Percentiles rank a stretch among this genome's conserved stretches.
Conservation (phyloP, 2,113 vertebrate species). For the Callorhinus ursinus region DNA sequence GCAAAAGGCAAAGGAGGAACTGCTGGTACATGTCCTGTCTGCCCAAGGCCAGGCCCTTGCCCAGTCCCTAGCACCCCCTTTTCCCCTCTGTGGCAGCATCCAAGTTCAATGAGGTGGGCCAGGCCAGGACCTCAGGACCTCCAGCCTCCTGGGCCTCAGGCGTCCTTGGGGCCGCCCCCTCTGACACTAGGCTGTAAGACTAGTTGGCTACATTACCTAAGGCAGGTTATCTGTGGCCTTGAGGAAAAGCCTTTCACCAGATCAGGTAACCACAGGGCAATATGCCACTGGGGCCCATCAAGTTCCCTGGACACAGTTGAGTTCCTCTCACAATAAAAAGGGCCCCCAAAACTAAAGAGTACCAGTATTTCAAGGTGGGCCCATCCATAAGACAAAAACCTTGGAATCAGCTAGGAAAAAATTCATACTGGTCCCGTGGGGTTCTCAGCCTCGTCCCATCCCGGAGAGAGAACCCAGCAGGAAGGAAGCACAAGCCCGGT, state of each 20-base stretch:
- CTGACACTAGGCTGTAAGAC: neutral
- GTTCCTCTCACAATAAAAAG: neutral
- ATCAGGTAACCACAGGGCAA: neutral
- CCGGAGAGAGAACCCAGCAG: neutral
- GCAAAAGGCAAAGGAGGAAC: neutral
- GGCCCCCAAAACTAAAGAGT: neutral
- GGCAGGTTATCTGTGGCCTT: neutral
- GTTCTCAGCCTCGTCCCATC: neutral
- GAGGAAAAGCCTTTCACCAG: neutral
- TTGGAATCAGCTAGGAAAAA: neutral
- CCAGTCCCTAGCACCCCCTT: neutral
- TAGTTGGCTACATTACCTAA: neutral
- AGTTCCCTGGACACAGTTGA: neutral
- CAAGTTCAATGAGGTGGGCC: neutral
- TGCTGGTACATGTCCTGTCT: neutral
- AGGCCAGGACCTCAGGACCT: neutral
- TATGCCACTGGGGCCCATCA: neutral
- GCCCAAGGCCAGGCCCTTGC: neutral
- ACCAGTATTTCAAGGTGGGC: neutral
- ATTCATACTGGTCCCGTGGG: accelerated
- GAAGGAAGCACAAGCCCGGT: neutral
- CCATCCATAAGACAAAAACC: neutral
- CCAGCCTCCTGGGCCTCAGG: neutral
- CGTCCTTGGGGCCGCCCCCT: neutral
- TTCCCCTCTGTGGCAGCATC: neutral